Base-by-base conservation (phyloP, 2,888 invertebrate genomes). In the Ichneumoninae sp. region DNA sequence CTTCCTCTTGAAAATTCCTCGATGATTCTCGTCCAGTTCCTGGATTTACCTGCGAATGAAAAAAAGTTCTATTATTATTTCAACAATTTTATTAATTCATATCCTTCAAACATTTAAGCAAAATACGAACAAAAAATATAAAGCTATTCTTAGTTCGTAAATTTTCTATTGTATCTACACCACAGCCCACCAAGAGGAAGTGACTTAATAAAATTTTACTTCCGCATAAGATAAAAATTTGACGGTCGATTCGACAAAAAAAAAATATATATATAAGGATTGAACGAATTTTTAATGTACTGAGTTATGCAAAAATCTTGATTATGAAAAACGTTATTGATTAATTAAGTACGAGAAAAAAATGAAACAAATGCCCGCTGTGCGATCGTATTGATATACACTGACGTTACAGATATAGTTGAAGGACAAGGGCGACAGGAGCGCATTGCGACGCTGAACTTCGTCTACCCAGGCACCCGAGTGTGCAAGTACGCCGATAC, bases 371-470 rank as follows among this genome's bases (percentile, higher is more conserved):
- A n/a, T n/a, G 36, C 8, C 0, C 8, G 26, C 22, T 26, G 26
- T 8, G 57, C 57, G n/a, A 73, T 73, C 26, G 16, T 8, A 40
- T 22, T 7, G n/a, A 47, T 73, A 33, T 0, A 16, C 7, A 16
- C 13, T 3, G 44, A 33, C 16, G 63, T 33, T 19, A 26, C 68
- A 33, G 22, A 50, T 22, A 54, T 22, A 65, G 60, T 52, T 52
- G 81, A 81, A 81, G 83, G 81, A 77, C 77, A 74, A 80, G 83
- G 78, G 57, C 47, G 50, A 26, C 36, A 40, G 80, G 74, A 44
- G 36, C 57, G 50, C 8, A 8, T 44, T 44, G 30, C 54, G 70
- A 79, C 52, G 44, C 44, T 47, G 26, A 33, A 65, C 47, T 47
- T 30, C n/a, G 13, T 33, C 19, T 16, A 52, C 52, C 50, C 50